Base-by-base conservation (phyloP, 2,888 invertebrate genomes). In the Drosophila antonietae region DNA sequence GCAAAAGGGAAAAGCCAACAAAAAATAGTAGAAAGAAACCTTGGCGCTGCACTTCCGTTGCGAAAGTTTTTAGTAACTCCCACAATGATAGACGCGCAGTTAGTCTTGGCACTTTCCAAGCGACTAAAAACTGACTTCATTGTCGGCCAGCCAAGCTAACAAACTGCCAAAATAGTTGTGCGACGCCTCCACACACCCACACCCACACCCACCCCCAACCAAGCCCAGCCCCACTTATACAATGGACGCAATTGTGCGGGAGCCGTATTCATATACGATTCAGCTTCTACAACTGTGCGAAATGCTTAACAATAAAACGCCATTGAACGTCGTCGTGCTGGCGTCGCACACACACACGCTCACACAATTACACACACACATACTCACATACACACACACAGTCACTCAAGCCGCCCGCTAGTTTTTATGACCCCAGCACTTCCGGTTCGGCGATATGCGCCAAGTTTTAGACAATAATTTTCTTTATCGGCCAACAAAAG, bases 381-480 rank as follows among this genome's bases (percentile, higher is more conserved):
- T 28, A 55, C 39, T 12, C 28, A n/a, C n/a, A n/a, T n/a, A 69
- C 8, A 44, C 60, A 64, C 31, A 64, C 31, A 28, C 39, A 55
- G 28, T 12, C 28, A 41, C 14, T 28, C 18, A 56, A 47, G 43
- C 59, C 89, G 71, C 89, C 89, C 84, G 74, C 89, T 80, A 86
- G 89, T 83, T 83, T 80, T 84, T 88, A 79, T 89, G 75, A 81
- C 43, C 70, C 80, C 44, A 81, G 85, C 77, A 90, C 76, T 87
- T 86, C 90, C 86, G 88, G 88, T 73, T 81, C 66, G 62, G 52
- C 89, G 76, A 86, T 88, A 87, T 78, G 66, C 84, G 88, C 89
- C 88, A 85, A 90, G 84, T 89, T 90, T 86, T 64, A 90, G 90
- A 85, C 81, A 89, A 90, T 90, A 74, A 85, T 84, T 84, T 83